Evolutionary conservation across 2,888 invertebrate species (phyloP), one percentile per base, ranked within the genome.

Genomic region (Sclerodermus sp.): DNA sequence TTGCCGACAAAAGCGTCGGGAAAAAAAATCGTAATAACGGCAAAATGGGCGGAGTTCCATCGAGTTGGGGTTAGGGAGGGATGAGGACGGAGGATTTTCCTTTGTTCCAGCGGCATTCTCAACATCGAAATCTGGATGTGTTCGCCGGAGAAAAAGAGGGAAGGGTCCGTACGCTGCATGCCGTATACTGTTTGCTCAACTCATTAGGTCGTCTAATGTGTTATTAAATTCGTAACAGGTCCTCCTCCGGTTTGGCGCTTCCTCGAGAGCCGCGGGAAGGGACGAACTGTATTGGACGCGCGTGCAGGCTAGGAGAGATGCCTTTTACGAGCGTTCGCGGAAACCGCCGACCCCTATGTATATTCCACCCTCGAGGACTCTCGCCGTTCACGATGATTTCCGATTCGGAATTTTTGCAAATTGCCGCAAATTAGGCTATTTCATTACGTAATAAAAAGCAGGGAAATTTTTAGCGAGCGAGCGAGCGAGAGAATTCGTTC

Each of bases 21-120:
- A 45, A 56, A 68, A 66, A 64, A 64, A 66, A 60, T 59, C 58
- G 63, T 69, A 70, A 67, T 66, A 66, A 69, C 59, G 60, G 66
- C 55, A 57, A 58, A 57, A 64, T 67, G 56, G 70, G 70, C 68
- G 72, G 67, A 51, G 67, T 57, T 47, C 49, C 51, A 9, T n/a
- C 13, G 49, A 52, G 49, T 42, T 44, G 47, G 44, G n/a, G 34
- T 53, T 32, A 53, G 14, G 39, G 15, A 37, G 30, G 36, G 42
- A 42, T 39, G 47, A 47, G 50, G 42, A 44, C 45, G 46, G 52
- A 55, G 47, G 53, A 58, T 58, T 65, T 64, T 49, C 49, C 62
- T 64, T 64, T 64, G 64, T 64, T 59, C 59, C 43, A 13, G 51
- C 57, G 64, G 55, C 62, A 18, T 55, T 42, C 54, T 45, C 23